A percentile compares a stretch with the other conserved stretches of the same genome.
Evolutionary conservation across 2,888 invertebrate genomes (phyloP).

Genomic region (Drosophila phalerata): DNA sequence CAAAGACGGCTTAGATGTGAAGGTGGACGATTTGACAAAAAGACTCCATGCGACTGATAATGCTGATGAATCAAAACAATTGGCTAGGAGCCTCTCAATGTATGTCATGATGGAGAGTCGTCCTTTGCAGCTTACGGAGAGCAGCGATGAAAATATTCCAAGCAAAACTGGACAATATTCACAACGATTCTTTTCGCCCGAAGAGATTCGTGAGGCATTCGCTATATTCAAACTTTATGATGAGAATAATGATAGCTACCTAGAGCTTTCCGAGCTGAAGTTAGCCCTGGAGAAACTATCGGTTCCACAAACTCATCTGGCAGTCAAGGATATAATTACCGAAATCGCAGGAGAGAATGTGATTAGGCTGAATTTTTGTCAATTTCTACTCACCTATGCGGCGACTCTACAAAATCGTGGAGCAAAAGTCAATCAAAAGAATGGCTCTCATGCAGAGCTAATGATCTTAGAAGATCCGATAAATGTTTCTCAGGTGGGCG

Average conservation of each 20-base stretch:
- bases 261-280: constrained; percentile 52
- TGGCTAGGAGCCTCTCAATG: constrained; percentile 20
- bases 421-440: not conserved
- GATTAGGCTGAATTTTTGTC: constrained; percentile 42
- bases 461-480: not conserved
- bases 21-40: constrained; percentile 1
- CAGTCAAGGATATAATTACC: constrained; percentile 45
- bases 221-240: constrained; percentile 41
- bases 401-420: constrained; percentile 16
- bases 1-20: not conserved
- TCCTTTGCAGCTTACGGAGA: constrained; percentile 23
- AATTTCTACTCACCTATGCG: constrained; percentile 46
- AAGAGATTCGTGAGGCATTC: constrained; percentile 46
- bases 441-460: not conserved
- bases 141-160: constrained; percentile 38
- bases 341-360: constrained; percentile 16
- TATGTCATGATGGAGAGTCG: constrained; percentile 41
- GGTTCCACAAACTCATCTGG: constrained; percentile 64
- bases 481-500: constrained; percentile 44
- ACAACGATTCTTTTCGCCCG: constrained; percentile 30
- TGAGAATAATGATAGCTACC: constrained; percentile 37
- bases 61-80: not conserved
- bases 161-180: not conserved
- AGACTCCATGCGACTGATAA: not conserved
- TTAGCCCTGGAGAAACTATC: constrained; percentile 54